phyloP scores from a whole-genome alignment of 2,113 vertebrate species.

The Fregata magnificens region DNA sequence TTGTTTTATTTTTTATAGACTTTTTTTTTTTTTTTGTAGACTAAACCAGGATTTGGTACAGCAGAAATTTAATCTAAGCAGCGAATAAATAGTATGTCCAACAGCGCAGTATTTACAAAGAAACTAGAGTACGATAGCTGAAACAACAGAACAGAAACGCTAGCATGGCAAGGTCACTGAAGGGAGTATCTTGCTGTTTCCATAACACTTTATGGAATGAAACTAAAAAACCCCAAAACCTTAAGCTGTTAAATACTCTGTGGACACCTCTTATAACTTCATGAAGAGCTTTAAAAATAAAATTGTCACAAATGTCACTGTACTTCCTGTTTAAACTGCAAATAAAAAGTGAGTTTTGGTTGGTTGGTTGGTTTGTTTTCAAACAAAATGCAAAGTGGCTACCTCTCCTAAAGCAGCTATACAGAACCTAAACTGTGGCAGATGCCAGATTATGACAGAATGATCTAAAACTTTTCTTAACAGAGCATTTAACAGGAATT shows the following conservation, averaged over 20 bases:
- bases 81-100: neutral
- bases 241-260: neutral
- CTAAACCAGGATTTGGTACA: neutral
- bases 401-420: neutral
- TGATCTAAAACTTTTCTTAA: neutral
- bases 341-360: neutral
- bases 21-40: neutral
- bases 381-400: neutral
- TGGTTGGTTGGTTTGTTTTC: neutral
- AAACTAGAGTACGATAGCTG: neutral
- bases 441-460: neutral
- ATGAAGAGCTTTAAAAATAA: neutral
- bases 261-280: neutral
- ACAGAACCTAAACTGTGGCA: neutral
- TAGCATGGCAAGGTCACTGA: neutral
- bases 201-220: rapidly evolving
- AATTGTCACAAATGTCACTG: neutral
- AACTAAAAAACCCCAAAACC: neutral
- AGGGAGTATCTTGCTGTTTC: neutral
- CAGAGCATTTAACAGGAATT: neutral
- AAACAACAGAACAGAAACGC: neutral
- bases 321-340: neutral
- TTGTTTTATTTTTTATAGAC: neutral
- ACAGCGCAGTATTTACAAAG: neutral
- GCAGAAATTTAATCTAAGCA: neutral